These are phyloP conservation scores for Gasteruption jaculator DNA, from an alignment of 2,888 invertebrate genomes.

Conservation along the genomic window DNA sequence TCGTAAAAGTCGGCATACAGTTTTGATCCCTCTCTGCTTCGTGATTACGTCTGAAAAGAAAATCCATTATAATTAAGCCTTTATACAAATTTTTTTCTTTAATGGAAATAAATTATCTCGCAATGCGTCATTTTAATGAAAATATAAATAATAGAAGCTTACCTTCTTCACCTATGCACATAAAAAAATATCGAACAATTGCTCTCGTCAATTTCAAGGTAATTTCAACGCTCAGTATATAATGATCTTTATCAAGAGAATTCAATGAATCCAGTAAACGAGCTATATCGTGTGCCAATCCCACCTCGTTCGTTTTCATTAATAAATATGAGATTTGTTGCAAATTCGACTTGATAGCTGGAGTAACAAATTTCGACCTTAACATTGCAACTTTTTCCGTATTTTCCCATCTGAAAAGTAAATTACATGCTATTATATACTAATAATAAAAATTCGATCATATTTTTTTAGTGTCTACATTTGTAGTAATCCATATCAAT, in stretches of 20 bases:
- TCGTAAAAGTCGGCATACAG: conserved; percentile 62
- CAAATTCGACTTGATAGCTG: conserved; percentile 53
- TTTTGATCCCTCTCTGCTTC: conserved; percentile 63
- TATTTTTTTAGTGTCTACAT: too few species aligned
- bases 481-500: too few species aligned
- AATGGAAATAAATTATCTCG: neutral
- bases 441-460: too few species aligned
- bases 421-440: too few species aligned
- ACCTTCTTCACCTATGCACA: conserved; percentile 67
- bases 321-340: conserved; percentile 50
- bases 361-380: conserved; percentile 51
- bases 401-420: conserved; percentile 62
- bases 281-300: conserved; percentile 56
- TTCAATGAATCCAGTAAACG: conserved; percentile 65
- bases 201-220: conserved; percentile 67
- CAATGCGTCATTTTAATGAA: too few species aligned
- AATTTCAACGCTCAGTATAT: conserved; percentile 63
- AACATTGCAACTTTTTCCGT: conserved; percentile 49
- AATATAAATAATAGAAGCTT: conserved; percentile 15
- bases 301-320: conserved; percentile 45
- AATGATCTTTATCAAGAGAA: conserved; percentile 57
- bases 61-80: too few species aligned
- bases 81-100: neutral
- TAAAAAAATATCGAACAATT: conserved; percentile 72
- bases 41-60: conserved; percentile 56